Base-by-base conservation (phyloP, 2,113 vertebrate species). In the Blennius ocellaris region DNA sequence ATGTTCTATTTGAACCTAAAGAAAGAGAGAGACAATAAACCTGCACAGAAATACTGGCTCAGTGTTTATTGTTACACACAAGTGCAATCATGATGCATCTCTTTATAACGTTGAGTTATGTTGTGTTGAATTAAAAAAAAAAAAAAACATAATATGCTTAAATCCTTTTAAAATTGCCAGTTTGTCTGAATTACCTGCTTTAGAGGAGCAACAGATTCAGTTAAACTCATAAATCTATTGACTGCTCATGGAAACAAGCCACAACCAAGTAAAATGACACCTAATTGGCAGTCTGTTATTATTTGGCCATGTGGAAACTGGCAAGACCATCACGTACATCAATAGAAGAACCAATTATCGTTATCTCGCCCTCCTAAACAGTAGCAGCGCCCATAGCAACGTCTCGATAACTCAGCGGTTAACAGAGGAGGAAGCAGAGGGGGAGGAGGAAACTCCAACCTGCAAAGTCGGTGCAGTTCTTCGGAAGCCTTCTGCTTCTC, bases 331-430 rank as follows among this genome's bases (percentile, higher is more conserved):
- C 49, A 64, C 54, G 76, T 49, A 4, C 37, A 39, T 49, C 16
- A 48, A 17, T 30, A 62, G 38, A 1, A 73, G 63, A 88, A 84
- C 63, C 14, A 65, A 87, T 89, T 76, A 83, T 79, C 45, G 7
- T 0, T 41, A 17, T 38, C 57, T 64, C 61, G 37, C 10, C 37
- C 51, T 39, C 43, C 12, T n/a, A 54, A 55, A 78, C 56, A 67
- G 60, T 61, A 21, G 44, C 69, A 15, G 57, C 15, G 12, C 2
- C 73, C 69, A 82, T 70, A 68, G 85, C 70, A 87, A 80, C 64
- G 11, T 6, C 39, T 39, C 36, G 53, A 64, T 0, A 43, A 47
- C 38, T 58, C 37, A 11, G 11, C 40, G 73, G 21, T 11, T 51
- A 38, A 53, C 43, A 47, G 38, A 56, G 9, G 39, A 49, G 37